These are phyloP conservation scores for Pelvicachromis taeniatus DNA, from an alignment of 2,113 vertebrate species.

Conservation along the genomic window DNA sequence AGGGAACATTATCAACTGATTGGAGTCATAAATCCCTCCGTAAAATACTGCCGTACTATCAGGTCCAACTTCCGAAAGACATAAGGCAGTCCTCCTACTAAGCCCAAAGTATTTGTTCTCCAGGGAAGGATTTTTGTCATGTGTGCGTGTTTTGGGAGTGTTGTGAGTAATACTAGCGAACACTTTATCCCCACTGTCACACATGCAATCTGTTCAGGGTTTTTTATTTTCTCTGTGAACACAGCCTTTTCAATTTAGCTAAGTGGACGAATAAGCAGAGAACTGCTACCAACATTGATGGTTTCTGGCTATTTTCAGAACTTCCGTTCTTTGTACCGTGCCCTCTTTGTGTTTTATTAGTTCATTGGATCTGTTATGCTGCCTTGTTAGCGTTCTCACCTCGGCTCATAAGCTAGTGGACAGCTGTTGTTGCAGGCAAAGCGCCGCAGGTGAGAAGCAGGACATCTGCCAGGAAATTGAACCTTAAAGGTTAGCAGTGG, in stretches of 20 bases:
- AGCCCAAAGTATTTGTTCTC: slow-evolving; percentile 15
- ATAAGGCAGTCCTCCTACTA: not conserved
- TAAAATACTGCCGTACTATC: slow-evolving; percentile 5
- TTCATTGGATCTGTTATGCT: not conserved
- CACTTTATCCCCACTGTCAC: slow-evolving; percentile 31
- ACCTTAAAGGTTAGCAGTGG: not conserved
- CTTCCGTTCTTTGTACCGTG: not conserved
- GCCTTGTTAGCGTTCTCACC: not conserved
- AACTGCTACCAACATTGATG: not conserved
- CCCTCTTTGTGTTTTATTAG: not conserved
- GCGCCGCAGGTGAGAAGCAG: not conserved
- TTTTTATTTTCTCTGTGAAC: not conserved
- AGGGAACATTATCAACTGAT: not conserved
- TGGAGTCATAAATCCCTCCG: not conserved
- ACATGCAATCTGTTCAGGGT: slow-evolving; percentile 2
- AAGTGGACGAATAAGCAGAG: not conserved
- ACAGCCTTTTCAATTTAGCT: not conserved
- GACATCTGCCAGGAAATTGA: not conserved
- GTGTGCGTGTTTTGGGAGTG: not conserved
- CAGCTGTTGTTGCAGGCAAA: not conserved
- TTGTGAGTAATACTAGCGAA: slow-evolving; percentile 15
- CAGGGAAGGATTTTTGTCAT: not conserved
- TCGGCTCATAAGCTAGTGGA: not conserved
- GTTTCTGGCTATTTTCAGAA: not conserved
- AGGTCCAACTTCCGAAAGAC: not conserved